Evolutionary conservation across 2,888 invertebrate species (phyloP).

Genomic region (Drosophila anomelani): DNA sequence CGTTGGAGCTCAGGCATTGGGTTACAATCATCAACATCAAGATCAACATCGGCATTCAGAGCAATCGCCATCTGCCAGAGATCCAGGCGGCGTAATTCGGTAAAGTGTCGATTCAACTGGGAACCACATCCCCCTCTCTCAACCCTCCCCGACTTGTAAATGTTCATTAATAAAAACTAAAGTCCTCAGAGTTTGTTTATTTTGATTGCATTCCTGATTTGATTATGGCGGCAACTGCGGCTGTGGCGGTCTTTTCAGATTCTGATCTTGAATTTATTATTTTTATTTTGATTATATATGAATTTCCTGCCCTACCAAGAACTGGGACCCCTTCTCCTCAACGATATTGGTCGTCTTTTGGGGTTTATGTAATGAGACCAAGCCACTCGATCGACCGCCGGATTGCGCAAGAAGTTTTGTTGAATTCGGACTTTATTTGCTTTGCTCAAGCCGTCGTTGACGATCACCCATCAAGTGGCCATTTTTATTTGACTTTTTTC

Average conservation of each 20-base stretch:
- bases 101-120: constrained; percentile 29
- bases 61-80: constrained; percentile 11
- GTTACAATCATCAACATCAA: constrained; percentile 52
- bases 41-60: constrained; percentile 37
- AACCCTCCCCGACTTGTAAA: constrained; percentile 9
- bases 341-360: constrained; percentile 28
- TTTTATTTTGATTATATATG: constrained; percentile 42
- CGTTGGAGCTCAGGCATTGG: constrained; percentile 40
- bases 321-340: constrained; percentile 12
- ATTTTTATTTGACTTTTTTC: constrained; percentile 62
- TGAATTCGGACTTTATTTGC: constrained; percentile 44
- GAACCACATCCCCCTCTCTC: neutral
- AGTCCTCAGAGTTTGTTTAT: constrained; percentile 37
- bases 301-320: constrained; percentile 67
- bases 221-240: constrained; percentile 2
- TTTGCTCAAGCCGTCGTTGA: constrained; percentile 1
- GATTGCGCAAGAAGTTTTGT: constrained; percentile 65
- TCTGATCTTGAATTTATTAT: constrained; percentile 39
- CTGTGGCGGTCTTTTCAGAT: constrained; percentile 12
- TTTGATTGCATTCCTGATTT: constrained; percentile 35
- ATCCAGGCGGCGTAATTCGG: constrained; percentile 67
- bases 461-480: constrained; percentile 59
- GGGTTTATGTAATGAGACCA: constrained; percentile 58
- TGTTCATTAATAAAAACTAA: constrained; percentile 22
- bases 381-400: constrained; percentile 34